Conservation (phyloP, 2,888 invertebrate genomes). For the Xanthia togata region DNA sequence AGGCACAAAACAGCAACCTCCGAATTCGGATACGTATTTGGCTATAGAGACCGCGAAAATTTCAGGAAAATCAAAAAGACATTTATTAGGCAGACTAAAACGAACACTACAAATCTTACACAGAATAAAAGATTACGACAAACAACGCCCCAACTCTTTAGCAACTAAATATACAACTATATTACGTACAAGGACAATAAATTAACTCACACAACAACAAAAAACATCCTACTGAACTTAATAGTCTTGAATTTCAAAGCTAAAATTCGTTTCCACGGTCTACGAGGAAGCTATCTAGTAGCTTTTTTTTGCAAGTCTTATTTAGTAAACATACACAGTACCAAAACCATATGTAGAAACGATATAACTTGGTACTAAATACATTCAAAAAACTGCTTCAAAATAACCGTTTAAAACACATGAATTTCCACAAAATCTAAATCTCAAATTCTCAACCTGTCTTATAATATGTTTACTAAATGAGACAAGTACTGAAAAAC, state of each 20-base stretch:
- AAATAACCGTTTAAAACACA: background rate
- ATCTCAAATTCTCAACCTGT: background rate
- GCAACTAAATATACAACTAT: slow-evolving; percentile 44
- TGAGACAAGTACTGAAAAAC: background rate
- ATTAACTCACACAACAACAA: slow-evolving; percentile 26
- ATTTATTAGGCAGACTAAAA: background rate
- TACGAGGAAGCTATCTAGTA: background rate
- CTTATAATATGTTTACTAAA: background rate
- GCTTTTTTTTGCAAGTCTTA: background rate
- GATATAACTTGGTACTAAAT: background rate
- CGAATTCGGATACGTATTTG: background rate
- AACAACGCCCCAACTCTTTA: slow-evolving; percentile 22
- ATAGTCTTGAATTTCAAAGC: slow-evolving; percentile 26
- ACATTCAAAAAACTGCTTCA: background rate
- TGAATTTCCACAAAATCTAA: too few relatives aligned
- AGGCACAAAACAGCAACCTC: background rate
- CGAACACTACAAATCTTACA: slow-evolving; percentile 20
- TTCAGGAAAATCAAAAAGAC: background rate
- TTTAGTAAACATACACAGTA: background rate
- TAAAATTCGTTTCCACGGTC: background rate
- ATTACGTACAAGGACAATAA: slow-evolving; percentile 50
- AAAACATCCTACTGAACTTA: background rate
- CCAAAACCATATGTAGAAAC: too few relatives aligned
- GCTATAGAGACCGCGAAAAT: too few relatives aligned
- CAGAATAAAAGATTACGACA: slow-evolving; percentile 18